Base-by-base conservation (phyloP, 2,113 vertebrate species). In the Melospiza melodia region DNA sequence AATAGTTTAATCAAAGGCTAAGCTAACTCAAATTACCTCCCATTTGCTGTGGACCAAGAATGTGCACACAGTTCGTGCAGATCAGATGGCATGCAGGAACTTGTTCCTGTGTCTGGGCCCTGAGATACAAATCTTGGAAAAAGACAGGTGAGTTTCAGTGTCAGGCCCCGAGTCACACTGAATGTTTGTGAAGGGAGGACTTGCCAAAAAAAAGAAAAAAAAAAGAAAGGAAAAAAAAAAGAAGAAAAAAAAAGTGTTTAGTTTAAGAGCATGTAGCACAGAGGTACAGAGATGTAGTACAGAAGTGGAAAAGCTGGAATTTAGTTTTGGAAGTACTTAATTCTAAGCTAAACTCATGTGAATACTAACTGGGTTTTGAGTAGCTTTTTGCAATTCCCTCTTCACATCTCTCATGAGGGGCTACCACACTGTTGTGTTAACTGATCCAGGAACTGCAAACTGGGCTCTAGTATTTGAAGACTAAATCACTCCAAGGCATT, bases 1-100 rank as follows among this genome's bases (percentile, higher is more conserved):
- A 96, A 89, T 93, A 96, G 95, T 90, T 96, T 95, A 95, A 97
- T 94, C 92, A 95, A 97, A 95, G 94, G 93, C 96, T 94, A 89
- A 93, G 94, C 88, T 94, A 92, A 94, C 94, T 96, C 93, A 78
- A 97, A 93, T 92, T 96, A 96, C 93, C 86, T 97, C 93, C 58
- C 96, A 95, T 94, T 97, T 96, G 96, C 96, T 93, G 80, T 31
- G 57, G 75, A 86, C 83, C 84, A 96, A 84, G 94, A 94, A 97
- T 97, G 95, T 65, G 79, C 61, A 44, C 78, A 27, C 62, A 92
- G 93, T 81, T 90, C 52, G 22, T 5, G 58, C 82, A 92, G 94
- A 94, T 96, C 94, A 59, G 86, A 96, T 95, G 91, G 94, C 96
- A 77, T 27, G 93, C 93, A 81, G 57, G 37, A 94, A 93, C 92